Conservation (phyloP, 2,888 invertebrate species). For the Ichneumoninae sp. region DNA sequence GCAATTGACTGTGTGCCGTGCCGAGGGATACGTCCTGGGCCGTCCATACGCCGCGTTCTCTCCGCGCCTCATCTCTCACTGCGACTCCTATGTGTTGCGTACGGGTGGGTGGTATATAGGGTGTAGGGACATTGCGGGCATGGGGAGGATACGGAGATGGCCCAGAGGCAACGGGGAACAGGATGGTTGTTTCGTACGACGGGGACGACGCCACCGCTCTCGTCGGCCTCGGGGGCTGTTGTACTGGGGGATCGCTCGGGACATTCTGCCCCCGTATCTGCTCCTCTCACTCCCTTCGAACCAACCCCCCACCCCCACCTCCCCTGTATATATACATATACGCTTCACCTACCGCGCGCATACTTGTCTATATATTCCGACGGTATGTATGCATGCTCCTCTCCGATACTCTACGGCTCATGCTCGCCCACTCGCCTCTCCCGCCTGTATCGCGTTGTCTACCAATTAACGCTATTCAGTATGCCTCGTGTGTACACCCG, state of each 20-base stretch:
- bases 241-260: conserved; percentile 72
- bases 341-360: conserved; percentile 35
- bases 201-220: conserved; percentile 70
- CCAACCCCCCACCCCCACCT: neutral
- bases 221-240: conserved; percentile 74
- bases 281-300: conserved; percentile 29
- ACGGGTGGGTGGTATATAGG: conserved; percentile 37
- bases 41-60: conserved; percentile 7
- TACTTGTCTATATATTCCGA: conserved; percentile 54
- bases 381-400: conserved; percentile 64
- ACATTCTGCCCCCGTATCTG: conserved; percentile 59
- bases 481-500: conserved; percentile 63
- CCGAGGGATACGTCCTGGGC: conserved; percentile 53
- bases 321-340: conserved; percentile 35
- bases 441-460: conserved; percentile 77
- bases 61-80: conserved; percentile 11
- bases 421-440: conserved; percentile 67
- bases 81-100: conserved; percentile 29
- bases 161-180: conserved; percentile 78
- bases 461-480: conserved; percentile 82
- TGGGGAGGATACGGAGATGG: conserved; percentile 71
- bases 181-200: conserved; percentile 78
- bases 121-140: conserved; percentile 65
- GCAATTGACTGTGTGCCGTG: conserved; percentile 60
- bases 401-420: conserved; percentile 70